Evolutionary conservation across 23 tunicate genomes (phyloP).

Genomic region (Styela clava): DNA sequence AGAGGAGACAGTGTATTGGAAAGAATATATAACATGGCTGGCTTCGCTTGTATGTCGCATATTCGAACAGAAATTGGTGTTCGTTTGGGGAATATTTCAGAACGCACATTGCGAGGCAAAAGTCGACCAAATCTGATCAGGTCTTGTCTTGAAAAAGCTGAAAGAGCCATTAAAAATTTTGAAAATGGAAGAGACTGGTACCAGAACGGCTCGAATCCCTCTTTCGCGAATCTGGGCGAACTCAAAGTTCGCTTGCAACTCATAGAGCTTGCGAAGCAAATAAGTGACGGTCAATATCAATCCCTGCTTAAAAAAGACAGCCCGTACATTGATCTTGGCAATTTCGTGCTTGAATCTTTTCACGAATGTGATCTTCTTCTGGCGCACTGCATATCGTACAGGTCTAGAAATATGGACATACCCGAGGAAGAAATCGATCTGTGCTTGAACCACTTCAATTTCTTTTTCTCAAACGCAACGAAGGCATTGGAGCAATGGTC

Average conservation of each 20-base stretch:
- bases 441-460: conserved; percentile 20
- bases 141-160: background rate
- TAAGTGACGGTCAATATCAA: background rate
- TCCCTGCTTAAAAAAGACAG: background rate
- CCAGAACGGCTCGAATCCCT: conserved; percentile 12
- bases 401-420: background rate
- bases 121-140: background rate
- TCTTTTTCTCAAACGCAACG: background rate
- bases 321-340: background rate
- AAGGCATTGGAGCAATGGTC: conserved; percentile 20
- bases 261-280: conserved; percentile 7
- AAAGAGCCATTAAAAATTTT: conserved; percentile 5
- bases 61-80: background rate
- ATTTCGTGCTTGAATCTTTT: conserved; percentile 6
- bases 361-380: conserved; percentile 12
- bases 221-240: conserved; percentile 14
- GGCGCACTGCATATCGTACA: conserved; percentile 6
- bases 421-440: conserved; percentile 9
- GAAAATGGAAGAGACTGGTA: conserved; percentile 2
- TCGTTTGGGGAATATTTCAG: background rate
- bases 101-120: background rate
- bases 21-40: conserved; percentile 22
- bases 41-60: conserved; percentile 2
- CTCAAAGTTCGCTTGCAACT: conserved; percentile 11
- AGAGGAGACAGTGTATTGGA: background rate